Conservation (phyloP, 2,888 invertebrate genomes). For the Chrysina gloriosa region DNA sequence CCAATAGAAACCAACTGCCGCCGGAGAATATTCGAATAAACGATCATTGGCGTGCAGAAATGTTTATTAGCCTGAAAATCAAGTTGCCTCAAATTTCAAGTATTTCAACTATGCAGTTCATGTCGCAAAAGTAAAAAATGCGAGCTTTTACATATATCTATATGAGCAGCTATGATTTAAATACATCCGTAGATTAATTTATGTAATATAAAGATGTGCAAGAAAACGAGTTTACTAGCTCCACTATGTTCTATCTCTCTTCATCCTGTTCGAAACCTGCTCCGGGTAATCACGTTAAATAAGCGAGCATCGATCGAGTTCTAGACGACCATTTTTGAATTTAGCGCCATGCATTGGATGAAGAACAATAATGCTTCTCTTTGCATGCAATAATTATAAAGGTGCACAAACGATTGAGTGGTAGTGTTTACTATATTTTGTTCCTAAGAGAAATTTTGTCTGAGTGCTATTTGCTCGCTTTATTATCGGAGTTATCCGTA, state of each 20-base stretch:
- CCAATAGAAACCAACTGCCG: constrained; percentile 14
- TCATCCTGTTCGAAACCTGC: constrained; percentile 50
- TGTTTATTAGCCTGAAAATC: no score
- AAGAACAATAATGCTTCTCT: neutral
- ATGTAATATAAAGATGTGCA: constrained; percentile 33
- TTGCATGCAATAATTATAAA: neutral
- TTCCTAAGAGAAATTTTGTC: constrained; percentile 1
- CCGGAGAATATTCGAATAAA: constrained; percentile 23
- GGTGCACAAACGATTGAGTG: neutral
- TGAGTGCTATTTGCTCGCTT: constrained; percentile 19
- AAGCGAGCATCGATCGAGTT: constrained; percentile 23
- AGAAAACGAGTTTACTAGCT: constrained; percentile 52
- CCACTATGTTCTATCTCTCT: constrained; percentile 46
- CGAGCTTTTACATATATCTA: neutral
- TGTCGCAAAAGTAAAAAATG: neutral
- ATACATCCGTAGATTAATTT: constrained; percentile 14
- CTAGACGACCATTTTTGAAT: constrained; percentile 35
- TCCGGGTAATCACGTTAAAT: constrained; percentile 27
- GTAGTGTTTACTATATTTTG: neutral
- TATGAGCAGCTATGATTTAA: neutral
- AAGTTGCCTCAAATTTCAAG: no score
- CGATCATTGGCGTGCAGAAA: constrained; percentile 5
- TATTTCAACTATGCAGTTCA: no score
- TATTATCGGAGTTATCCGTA: constrained; percentile 23
- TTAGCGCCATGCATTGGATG: constrained; percentile 21